These are phyloP conservation scores for Colletes latitarsis DNA, from an alignment of 1,140 invertebrate species.

Conservation along the genomic window DNA sequence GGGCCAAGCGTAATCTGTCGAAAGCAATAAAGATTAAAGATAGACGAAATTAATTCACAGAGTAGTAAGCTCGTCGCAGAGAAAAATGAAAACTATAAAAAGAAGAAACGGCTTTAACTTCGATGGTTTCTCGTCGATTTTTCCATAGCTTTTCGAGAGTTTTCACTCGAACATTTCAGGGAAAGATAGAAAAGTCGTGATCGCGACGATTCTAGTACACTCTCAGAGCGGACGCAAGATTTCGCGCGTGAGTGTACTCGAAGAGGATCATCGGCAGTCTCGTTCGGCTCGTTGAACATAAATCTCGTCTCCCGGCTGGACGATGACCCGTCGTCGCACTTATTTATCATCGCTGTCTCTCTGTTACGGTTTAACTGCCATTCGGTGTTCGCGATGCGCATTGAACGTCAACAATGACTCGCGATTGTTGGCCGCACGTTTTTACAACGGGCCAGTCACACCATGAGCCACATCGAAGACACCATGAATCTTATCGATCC, in stretches of 20 bases:
- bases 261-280: conserved; percentile 51
- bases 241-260: conserved; percentile 43
- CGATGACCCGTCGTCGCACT: conserved; percentile 71
- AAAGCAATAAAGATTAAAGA: no score
- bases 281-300: conserved; percentile 68
- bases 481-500: conserved; percentile 1
- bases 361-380: conserved; percentile 59
- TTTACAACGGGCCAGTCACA: not conserved
- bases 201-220: conserved; percentile 22
- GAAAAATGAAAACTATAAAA: no score
- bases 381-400: conserved; percentile 35
- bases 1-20: no score
- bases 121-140: no score
- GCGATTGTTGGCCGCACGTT: not conserved
- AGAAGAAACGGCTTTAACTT: no score
- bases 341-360: conserved; percentile 66
- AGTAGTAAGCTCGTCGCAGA: not conserved
- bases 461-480: not conserved
- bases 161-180: no score
- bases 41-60: no score
- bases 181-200: not conserved
- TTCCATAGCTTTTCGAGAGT: no score
- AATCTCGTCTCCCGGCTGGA: conserved; percentile 70
- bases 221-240: conserved; percentile 9
- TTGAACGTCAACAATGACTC: conserved; percentile 1